Evolutionary conservation across 2,888 invertebrate species (phyloP).

Genomic region (Drosophila peninsularis): DNA sequence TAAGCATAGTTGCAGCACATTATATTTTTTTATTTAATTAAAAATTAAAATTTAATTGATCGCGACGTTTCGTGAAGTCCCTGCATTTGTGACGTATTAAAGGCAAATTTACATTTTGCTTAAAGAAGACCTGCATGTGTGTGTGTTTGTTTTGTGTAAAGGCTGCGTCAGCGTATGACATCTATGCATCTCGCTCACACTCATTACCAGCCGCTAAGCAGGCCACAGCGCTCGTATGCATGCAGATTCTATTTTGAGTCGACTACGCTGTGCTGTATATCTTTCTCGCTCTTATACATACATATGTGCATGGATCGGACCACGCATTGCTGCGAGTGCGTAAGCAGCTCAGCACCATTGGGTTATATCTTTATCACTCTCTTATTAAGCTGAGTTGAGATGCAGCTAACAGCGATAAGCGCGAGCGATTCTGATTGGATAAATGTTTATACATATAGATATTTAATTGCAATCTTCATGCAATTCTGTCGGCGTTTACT

Average conservation of each 20-base stretch:
- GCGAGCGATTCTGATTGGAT: not conserved
- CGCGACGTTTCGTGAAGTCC: no score
- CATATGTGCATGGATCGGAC: not conserved
- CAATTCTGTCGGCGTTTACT: constrained; percentile 14
- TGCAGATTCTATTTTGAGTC: not conserved
- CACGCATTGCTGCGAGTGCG: not conserved
- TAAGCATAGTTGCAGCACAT: no score
- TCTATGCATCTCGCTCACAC: constrained; percentile 1
- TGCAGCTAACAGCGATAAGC: not conserved
- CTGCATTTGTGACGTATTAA: no score
- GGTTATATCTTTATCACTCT: not conserved
- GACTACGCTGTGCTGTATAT: not conserved
- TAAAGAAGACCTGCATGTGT: not conserved
- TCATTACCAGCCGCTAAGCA: not conserved
- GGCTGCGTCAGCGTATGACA: not conserved
- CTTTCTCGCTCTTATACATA: not conserved
- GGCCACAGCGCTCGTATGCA: not conserved
- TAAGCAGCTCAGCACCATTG: not conserved
- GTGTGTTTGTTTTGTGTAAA: not conserved
- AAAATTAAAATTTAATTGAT: no score
- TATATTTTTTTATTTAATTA: no score
- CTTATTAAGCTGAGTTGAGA: not conserved
- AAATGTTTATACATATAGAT: not conserved
- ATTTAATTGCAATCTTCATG: constrained; percentile 9
- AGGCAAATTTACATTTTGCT: no score